Base-by-base conservation (phyloP, 1,140 invertebrate species). In the Contarinia nasturtii region DNA sequence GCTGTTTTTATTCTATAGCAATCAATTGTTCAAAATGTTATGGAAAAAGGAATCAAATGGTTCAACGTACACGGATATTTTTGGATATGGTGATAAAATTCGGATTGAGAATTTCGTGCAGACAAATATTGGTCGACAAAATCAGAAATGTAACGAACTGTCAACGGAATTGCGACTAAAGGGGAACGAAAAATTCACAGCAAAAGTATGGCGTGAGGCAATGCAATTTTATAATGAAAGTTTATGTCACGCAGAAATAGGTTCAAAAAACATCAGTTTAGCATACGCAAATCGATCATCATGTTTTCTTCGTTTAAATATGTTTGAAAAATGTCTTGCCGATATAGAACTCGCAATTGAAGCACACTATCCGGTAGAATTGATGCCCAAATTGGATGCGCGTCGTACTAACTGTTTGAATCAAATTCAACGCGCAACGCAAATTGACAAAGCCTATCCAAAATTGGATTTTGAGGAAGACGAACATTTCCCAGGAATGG, bases 281-380 rank as follows among this genome's bases (percentile, higher is more conserved):
- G 27, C 45, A 7, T 46, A 46, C n/a, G n/a, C n/a, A n/a, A n/a
- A n/a, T n/a, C n/a, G n/a, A n/a, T n/a, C n/a, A n/a, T n/a, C n/a
- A n/a, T 46, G 45, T 27, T n/a, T 46, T 33, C n/a, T 22, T 33
- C 15, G 45, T 46, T 5, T 46, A 46, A 20, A 46, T 3, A 4
- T 46, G 10, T 37, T 17, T 37, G 33, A 46, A 18, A 46, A 46
- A 2, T 5, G 14, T 4, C 1, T 46, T 7, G 19, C 27, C 7
- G 33, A 37, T 20, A 46, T 46, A 33, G 33, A 46, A 36, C 12
- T 46, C 5, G 45, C 45, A 34, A 46, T 10, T 8, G 8, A 36
- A 36, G 34, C 34, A 36, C 8, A 36, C 34, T n/a, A 10, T 10
- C 34, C 34, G 34, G 34, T 36, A 10, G 8, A n/a, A 36, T 10